Conservation (phyloP, 2,113 vertebrate species). For the Vombatus ursinus region DNA sequence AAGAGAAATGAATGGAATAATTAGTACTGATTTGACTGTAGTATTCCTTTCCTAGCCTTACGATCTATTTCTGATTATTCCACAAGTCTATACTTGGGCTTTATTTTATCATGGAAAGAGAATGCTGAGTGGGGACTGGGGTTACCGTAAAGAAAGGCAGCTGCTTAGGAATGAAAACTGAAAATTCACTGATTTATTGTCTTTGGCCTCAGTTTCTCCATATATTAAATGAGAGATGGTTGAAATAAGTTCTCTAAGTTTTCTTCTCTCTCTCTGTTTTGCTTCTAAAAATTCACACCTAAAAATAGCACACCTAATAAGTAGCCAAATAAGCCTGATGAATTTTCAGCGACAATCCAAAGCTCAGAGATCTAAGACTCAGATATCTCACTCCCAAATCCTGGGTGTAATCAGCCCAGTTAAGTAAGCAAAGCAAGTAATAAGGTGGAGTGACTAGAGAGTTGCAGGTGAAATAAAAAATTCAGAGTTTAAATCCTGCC, state of each 20-base stretch:
- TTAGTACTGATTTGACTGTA: background rate
- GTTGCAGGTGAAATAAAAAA: background rate
- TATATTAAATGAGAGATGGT: background rate
- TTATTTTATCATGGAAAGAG: background rate
- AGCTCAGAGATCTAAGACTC: background rate
- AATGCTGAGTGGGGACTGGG: background rate
- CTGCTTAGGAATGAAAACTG: background rate
- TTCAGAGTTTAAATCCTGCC: background rate
- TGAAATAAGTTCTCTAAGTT: background rate
- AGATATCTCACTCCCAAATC: background rate
- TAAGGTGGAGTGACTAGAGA: background rate
- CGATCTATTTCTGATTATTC: background rate
- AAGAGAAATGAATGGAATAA: background rate
- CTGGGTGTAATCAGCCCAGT: background rate
- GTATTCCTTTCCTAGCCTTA: background rate
- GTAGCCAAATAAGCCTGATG: background rate
- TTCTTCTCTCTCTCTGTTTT: background rate
- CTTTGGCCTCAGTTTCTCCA: background rate
- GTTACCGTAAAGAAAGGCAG: background rate
- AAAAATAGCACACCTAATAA: background rate
- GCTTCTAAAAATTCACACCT: background rate
- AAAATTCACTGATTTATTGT: background rate
- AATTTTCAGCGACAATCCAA: background rate
- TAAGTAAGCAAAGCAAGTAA: background rate
- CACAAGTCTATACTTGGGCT: background rate